phyloP scores from a whole-genome alignment of 2,797 vertebrate genomes.

The Peromyscus aztecus region DNA sequence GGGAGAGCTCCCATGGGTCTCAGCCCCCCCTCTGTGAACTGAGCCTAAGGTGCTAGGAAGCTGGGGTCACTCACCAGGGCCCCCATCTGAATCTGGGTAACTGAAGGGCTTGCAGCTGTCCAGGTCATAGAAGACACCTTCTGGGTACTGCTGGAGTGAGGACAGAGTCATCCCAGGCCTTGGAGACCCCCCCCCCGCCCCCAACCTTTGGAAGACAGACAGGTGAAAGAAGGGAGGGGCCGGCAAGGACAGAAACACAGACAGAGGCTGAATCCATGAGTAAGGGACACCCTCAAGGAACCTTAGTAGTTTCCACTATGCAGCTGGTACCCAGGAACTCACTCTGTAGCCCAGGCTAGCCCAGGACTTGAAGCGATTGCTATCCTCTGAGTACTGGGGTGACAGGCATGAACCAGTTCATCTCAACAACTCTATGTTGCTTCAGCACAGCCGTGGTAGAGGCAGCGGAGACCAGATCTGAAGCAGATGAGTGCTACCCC shows the following conservation, averaged over 20 bases:
- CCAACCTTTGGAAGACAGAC: background rate
- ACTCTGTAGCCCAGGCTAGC: background rate
- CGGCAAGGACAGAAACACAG: background rate
- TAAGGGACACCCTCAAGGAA: background rate
- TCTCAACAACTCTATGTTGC: background rate
- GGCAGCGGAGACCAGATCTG: too few relatives aligned
- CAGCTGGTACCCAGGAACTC: background rate
- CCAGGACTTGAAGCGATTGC: background rate
- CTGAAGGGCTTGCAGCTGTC: conserved; percentile 77
- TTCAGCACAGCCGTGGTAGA: background rate
- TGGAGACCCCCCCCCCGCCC: background rate
- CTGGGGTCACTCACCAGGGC: conserved; percentile 74
- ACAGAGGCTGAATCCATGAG: background rate
- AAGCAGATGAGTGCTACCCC: rapidly evolving
- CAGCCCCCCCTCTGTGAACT: background rate
- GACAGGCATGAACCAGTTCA: background rate
- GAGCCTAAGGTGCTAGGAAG: background rate
- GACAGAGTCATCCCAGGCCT: background rate
- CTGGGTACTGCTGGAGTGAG: conserved; percentile 71
- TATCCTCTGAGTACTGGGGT: background rate
- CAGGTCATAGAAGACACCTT: conserved; percentile 82
- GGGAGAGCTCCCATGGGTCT: background rate
- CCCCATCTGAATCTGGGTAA: conserved; percentile 73
- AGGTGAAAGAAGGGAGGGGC: background rate
- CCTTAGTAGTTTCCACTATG: background rate